Percentiles rank a stretch among this genome's conserved stretches.
These are phyloP conservation scores for Scolopax bukidnonensis DNA, from an alignment of 2,797 vertebrate species.

Conservation along the genomic window DNA sequence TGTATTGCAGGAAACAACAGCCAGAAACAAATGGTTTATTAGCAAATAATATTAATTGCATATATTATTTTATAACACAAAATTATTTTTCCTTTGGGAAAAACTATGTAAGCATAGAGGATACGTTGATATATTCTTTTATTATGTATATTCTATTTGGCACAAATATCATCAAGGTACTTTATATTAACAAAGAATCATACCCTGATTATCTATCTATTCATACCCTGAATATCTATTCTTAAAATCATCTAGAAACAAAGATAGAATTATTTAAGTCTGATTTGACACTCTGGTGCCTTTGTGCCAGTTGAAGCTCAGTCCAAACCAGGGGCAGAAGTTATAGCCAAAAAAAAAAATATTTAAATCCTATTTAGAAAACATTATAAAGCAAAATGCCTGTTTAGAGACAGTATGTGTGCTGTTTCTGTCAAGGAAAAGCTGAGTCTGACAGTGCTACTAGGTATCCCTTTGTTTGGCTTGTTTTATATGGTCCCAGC, in stretches of 20 bases:
- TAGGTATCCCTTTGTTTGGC: neutral
- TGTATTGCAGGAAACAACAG: neutral
- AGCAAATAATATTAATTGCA: neutral
- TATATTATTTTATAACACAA: neutral
- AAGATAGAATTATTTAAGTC: neutral
- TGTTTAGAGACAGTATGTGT: neutral
- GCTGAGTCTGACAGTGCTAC: neutral
- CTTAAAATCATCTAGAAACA: neutral
- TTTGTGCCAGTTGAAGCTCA: neutral
- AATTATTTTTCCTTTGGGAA: neutral
- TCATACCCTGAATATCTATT: neutral
- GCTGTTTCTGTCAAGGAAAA: neutral
- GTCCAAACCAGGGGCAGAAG: neutral
- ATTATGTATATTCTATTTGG: neutral
- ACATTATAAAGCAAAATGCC: neutral
- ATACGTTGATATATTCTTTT: neutral
- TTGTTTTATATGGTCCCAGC: neutral
- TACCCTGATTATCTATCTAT: neutral
- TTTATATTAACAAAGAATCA: neutral
- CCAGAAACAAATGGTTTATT: neutral
- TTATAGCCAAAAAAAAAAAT: neutral
- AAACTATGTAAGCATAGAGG: neutral
- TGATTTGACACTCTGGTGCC: neutral
- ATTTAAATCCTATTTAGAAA: neutral
- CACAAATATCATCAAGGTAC: neutral